These are phyloP conservation scores for Drosophila funebris DNA, from an alignment of 1,140 invertebrate genomes.

Conservation along the genomic window DNA sequence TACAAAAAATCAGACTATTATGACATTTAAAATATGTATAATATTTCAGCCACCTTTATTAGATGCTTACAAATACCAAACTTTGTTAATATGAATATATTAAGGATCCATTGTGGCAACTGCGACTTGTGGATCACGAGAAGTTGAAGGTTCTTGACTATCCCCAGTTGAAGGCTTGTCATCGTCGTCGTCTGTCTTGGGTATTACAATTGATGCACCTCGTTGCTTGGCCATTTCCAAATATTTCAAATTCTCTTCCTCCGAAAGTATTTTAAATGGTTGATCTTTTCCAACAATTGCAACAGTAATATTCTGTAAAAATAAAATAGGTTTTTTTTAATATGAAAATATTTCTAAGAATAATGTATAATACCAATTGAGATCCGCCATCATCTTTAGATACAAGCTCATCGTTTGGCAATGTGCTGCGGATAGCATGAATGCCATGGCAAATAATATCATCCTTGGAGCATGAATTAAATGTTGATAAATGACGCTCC, in stretches of 20 bases:
- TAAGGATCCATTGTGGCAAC: constrained; percentile 40
- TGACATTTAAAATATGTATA: not conserved
- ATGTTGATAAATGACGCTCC: constrained; percentile 94
- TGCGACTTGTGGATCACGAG: constrained; percentile 27
- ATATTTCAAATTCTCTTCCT: constrained; percentile 89
- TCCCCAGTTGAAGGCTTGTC: constrained; percentile 17
- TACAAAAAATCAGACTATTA: no score
- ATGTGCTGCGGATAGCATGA: constrained; percentile 95
- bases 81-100: constrained; percentile 4
- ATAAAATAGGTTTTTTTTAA: not conserved
- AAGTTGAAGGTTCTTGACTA: not conserved
- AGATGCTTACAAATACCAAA: constrained; percentile 13
- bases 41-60: constrained; percentile 32
- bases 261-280: constrained; percentile 91
- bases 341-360: not conserved
- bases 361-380: constrained; percentile 45
- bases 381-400: constrained; percentile 38
- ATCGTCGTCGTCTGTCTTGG: constrained; percentile 21
- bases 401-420: constrained; percentile 93
- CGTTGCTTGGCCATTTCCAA: constrained; percentile 75
- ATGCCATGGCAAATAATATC: constrained; percentile 97
- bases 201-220: not conserved
- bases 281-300: constrained; percentile 88
- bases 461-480: constrained; percentile 89
- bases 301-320: constrained; percentile 54